Base-by-base conservation (phyloP, 37 sponge, comb jelly and placozoan genomes). In the Eunapius fragilis region DNA sequence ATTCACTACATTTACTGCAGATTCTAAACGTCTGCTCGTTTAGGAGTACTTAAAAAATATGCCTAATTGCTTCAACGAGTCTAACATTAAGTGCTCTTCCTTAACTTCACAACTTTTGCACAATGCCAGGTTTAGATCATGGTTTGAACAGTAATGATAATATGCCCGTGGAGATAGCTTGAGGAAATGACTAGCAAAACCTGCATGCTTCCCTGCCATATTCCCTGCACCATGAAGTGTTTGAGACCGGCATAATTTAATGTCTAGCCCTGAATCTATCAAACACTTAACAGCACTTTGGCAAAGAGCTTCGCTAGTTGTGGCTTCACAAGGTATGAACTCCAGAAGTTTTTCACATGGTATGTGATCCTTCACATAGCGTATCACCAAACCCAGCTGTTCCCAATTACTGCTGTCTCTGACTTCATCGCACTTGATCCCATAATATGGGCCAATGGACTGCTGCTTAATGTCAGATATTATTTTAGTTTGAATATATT, bases 181-280 rank as follows among this genome's bases (percentile, higher is more conserved):
- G 58, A 58, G 71, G 32, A 87, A 84, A 26, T 38, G 36, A n/a
- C 37, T 48, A 32, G 25, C 28, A 69, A 80, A 87, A 2, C 49
- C 80, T 26, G 34, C 70, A 23, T 71, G 72, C n/a, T 87, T 30
- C 19, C 87, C 81, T 32, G 81, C 26, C 73, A 87, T 80, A 34
- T 28, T 77, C 26, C 81, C 87, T 33, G 87, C 87, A 37, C 87
- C 87, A 87, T 80, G 82, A 33, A 84, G 85, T 23, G 58, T 72
- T 70, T 87, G 88, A 14, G 72, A 82, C 35, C 88, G 13, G 24
- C 33, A 70, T 25, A 31, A 70, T 41, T 30, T 58, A 58, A 58
- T 58, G 58, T 58, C 17, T 58, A 58, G 58, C 58, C 58, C 58
- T 58, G 58, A 73, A 79, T 80, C 81, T 69, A 35, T 37, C 69